Base-by-base conservation (phyloP, 2,797 vertebrate genomes). In the Hemibagrus guttatus region DNA sequence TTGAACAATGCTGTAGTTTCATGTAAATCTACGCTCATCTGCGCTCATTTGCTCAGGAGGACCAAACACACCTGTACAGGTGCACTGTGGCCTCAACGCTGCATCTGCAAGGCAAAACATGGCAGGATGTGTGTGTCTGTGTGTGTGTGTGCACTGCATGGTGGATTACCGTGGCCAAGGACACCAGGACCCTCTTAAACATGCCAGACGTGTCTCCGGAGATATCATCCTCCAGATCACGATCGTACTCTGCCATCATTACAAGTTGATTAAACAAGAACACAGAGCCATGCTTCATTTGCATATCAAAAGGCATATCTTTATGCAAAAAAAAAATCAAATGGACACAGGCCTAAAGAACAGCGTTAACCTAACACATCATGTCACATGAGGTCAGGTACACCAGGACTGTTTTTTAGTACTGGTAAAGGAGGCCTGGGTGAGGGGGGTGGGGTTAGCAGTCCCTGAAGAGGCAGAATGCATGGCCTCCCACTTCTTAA, bases 141-240 rank as follows among this genome's bases (percentile, higher is more conserved):
- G 52, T 54, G 35, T 71, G 66, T 35, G 84, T 52, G 35, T 56
- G 11, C 46, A 35, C 31, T 74, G 71, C 52, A 71, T 35, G 54
- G 68, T 74, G 49, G 4, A 96, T 96, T 92, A 99, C 98, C 49
- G 96, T 96, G 0, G 97, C 90, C 1, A 99, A 95, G 88, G 98
- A 99, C 46, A 99, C 97, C 75, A 99, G 94, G 83, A 99, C 97
- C 58, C 98, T 95, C 91, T 95, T 96, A 91, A 99, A 97, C 97
- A 97, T 96, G 89, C 97, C 96, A 2, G 98, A 97, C 0, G 98
- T 99, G 91, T 99, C 98, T 0, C 97, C 97, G 58, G 91, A 91
- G 31, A 99, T 95, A 86, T 94, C 97, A 0, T 98, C 97, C 88
- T 99, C 98, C 21, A 99, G 94, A 88, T 71, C 91, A 39, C 92